phyloP scores from a whole-genome alignment of 2,113 vertebrate genomes.

The Clinocottus analis region DNA sequence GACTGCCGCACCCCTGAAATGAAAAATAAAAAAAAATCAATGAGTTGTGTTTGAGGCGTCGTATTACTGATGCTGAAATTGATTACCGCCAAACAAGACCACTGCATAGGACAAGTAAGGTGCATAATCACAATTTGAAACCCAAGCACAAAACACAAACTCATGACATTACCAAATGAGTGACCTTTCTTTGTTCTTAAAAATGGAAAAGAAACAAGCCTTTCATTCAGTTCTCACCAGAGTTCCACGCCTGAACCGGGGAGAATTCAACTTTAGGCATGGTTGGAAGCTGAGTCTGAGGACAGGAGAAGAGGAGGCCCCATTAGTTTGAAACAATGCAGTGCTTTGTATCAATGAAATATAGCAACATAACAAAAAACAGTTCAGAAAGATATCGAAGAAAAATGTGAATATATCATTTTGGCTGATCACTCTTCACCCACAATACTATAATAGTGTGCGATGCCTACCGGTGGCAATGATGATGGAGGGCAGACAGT shows the following conservation, averaged over 20 bases:
- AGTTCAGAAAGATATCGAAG: neutral
- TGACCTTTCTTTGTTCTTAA: neutral
- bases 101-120: neutral
- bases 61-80: neutral
- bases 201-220: neutral
- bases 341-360: neutral
- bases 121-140: constrained; percentile 1
- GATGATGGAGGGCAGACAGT: neutral
- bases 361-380: neutral
- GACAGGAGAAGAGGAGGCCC: neutral
- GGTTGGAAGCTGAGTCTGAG: constrained; percentile 85
- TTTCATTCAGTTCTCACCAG: constrained; percentile 83
- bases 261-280: constrained; percentile 89
- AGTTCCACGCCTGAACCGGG: constrained; percentile 88
- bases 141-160: neutral
- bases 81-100: neutral
- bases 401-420: neutral
- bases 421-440: neutral
- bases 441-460: neutral
- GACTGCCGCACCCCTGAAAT: constrained; percentile 87
- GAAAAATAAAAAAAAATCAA: constrained; percentile 7
- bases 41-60: neutral
- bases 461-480: neutral
- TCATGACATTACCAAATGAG: neutral
- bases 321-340: neutral